Evolutionary conservation across 2,888 invertebrate species (phyloP).

Genomic region (Ptilodon capucinus): DNA sequence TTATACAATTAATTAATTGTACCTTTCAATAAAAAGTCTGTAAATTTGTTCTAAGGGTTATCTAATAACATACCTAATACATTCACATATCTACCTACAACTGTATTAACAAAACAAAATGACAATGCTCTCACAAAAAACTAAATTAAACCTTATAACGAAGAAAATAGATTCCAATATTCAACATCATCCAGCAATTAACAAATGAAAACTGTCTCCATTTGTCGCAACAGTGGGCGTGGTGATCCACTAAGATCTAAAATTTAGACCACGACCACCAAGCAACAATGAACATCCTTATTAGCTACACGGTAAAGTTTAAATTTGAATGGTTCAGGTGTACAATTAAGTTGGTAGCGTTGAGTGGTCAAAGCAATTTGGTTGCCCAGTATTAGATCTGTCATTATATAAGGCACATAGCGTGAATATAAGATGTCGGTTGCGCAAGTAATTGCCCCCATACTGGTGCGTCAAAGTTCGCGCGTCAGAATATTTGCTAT

Average conservation of each 20-base stretch:
- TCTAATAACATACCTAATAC: too few relatives aligned
- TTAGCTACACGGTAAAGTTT: neutral
- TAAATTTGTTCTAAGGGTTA: too few relatives aligned
- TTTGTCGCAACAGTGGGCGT: constrained; percentile 76
- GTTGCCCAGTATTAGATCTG: constrained; percentile 36
- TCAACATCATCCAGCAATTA: constrained; percentile 8
- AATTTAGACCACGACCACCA: constrained; percentile 15
- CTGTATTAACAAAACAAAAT: constrained; percentile 8
- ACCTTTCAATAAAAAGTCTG: too few relatives aligned
- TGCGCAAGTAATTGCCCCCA: constrained; percentile 74
- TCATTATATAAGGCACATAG: constrained; percentile 37
- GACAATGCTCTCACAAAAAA: constrained; percentile 14
- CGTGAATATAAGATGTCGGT: constrained; percentile 40
- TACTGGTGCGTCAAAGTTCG: too few relatives aligned
- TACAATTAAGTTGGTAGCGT: constrained; percentile 10
- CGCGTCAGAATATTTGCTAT: too few relatives aligned
- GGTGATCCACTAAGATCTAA: constrained; percentile 50
- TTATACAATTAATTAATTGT: too few relatives aligned
- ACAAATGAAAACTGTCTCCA: constrained; percentile 67
- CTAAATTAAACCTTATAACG: constrained; percentile 15
- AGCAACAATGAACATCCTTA: neutral
- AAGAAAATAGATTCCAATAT: constrained; percentile 1
- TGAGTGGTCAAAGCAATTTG: constrained; percentile 36
- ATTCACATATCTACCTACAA: neutral
- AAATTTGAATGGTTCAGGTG: constrained; percentile 7